Evolutionary conservation across 2,888 invertebrate species (phyloP).

Genomic region (Cerceris rybyensis): DNA sequence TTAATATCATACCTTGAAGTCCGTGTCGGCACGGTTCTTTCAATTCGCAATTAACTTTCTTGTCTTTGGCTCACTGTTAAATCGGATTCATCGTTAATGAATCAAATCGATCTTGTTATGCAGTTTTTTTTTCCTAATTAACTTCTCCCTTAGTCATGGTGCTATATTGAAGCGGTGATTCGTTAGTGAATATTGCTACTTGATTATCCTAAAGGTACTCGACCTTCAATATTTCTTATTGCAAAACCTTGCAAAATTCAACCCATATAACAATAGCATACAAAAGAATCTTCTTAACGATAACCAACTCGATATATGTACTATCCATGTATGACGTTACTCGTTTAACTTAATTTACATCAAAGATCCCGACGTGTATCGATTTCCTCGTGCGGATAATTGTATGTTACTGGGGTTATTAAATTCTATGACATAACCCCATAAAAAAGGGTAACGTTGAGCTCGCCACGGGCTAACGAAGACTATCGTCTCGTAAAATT

Average conservation of each 20-base stretch:
- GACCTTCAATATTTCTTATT: too few relatives aligned
- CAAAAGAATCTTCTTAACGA: too few relatives aligned
- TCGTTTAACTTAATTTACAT: slow-evolving; percentile 5
- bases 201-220: background rate
- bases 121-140: slow-evolving; percentile 13
- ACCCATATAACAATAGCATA: too few relatives aligned
- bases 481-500: background rate
- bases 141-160: background rate
- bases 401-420: slow-evolving; percentile 6
- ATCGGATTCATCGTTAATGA: slow-evolving; percentile 2
- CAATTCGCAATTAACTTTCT: slow-evolving; percentile 15
- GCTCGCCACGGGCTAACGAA: slow-evolving; percentile 1
- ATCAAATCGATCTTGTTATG: slow-evolving; percentile 7
- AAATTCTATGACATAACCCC: slow-evolving; percentile 1
- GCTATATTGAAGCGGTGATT: background rate
- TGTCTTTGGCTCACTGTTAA: background rate
- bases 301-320: background rate
- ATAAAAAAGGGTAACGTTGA: background rate
- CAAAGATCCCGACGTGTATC: background rate
- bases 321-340: background rate
- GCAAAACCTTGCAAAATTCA: too few relatives aligned
- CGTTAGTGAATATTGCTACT: slow-evolving; percentile 4
- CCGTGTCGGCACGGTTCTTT: background rate
- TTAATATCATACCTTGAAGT: background rate
- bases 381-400: slow-evolving; percentile 3